Evolutionary conservation across 2,797 vertebrate genomes (phyloP).

Genomic region (Pelobates cultripes): DNA sequence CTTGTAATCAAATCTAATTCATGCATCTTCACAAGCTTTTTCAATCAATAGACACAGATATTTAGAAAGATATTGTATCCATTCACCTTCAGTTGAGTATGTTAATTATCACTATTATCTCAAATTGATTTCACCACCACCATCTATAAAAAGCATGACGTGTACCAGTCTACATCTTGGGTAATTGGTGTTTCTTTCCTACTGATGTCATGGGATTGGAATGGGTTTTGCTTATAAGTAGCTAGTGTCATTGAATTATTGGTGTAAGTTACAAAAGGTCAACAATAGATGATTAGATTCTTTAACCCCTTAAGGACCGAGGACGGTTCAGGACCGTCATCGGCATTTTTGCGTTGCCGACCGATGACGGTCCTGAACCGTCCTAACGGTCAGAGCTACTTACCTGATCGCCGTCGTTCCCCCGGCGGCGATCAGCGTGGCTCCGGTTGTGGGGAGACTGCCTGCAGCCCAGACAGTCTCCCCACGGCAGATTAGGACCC

Average conservation of each 20-base stretch:
- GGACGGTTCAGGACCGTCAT: no score
- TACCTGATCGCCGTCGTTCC: no score
- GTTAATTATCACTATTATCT: slow-evolving; percentile 31
- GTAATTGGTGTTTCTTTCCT: slow-evolving; percentile 19
- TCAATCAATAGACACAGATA: slow-evolving; percentile 37
- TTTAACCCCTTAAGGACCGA: no score
- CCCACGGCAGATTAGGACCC: no score
- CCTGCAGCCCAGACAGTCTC: no score
- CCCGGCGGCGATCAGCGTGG: no score
- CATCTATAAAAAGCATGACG: neutral
- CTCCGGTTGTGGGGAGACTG: no score
- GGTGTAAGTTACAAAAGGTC: neutral
- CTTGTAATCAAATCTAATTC: slow-evolving; percentile 43
- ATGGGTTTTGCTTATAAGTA: neutral
- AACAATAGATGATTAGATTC: neutral
- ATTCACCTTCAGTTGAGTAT: slow-evolving; percentile 38
- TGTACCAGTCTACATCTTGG: slow-evolving; percentile 20
- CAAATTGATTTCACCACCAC: slow-evolving; percentile 17
- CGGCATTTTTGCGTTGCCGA: no score
- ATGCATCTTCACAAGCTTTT: slow-evolving; percentile 16
- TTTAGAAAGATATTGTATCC: slow-evolving; percentile 29
- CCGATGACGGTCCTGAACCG: no score
- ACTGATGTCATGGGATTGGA: slow-evolving; percentile 7
- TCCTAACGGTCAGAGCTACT: no score
- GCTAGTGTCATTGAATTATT: neutral